phyloP scores from a whole-genome alignment of 2,113 vertebrate genomes.

The Haliaeetus leucogaster region DNA sequence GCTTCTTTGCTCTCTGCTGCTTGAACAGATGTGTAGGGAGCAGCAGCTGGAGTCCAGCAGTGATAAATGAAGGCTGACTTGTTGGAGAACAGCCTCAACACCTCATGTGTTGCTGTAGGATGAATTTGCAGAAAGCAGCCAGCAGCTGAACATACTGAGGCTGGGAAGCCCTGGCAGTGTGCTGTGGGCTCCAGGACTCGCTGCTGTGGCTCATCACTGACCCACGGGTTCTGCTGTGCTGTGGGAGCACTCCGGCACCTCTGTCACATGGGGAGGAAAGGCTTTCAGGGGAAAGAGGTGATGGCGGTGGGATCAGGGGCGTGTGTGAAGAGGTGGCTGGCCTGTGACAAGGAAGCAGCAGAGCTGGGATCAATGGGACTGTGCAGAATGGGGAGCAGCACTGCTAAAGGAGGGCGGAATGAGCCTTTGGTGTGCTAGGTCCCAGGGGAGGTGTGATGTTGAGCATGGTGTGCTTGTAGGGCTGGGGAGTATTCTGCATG shows the following conservation, averaged over 20 bases:
- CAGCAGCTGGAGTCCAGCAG: background rate
- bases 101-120: background rate
- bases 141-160: background rate
- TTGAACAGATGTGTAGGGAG: background rate
- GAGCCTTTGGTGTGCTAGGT: background rate
- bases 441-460: background rate
- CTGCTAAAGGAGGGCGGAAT: background rate
- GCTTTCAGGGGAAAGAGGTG: background rate
- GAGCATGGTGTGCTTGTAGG: background rate
- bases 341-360: background rate
- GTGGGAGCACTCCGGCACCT: background rate
- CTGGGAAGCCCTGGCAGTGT: background rate
- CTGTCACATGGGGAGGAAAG: background rate
- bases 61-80: background rate
- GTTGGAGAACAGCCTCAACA: background rate
- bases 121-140: background rate
- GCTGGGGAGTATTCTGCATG: background rate
- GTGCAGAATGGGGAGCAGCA: background rate
- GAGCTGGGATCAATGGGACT: background rate
- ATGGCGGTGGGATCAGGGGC: background rate
- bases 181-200: background rate
- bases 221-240: rapidly evolving
- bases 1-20: background rate
- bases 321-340: background rate
- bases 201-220: background rate